Evolutionary conservation across 1,140 invertebrate species (phyloP), one percentile per base, ranked within the genome.

Genomic region (Rhagoletis zephyria): DNA sequence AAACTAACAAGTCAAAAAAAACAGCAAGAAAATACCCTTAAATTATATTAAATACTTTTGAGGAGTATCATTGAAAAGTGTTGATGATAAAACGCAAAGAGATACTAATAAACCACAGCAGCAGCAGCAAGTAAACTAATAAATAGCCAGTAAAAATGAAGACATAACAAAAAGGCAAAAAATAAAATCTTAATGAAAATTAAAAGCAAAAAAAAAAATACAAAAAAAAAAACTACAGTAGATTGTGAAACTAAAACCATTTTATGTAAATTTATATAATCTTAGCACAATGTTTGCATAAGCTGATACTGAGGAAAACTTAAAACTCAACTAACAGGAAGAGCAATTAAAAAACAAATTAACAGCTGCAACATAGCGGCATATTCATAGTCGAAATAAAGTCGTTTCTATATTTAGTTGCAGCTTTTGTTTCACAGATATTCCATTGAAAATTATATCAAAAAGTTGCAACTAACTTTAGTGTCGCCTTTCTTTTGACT

Each of bases 1-100:
- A 87, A 74, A 60, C 65, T 74, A 87, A 87, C 86, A 87, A 87
- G 56, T 74, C 65, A 87, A 77, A 87, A 30, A 30, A 87, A 81
- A 81, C 45, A 56, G 74, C 74, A 81, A 81, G 48, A 56, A 56
- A 56, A 81, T 74, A 81, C 74, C 45, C 74, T 81, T 81, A 81
- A 74, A 81, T 48, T 81, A 81, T 51, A 56, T 48, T 81, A 81
- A 51, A 51, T 67, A 67, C 64, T 3, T 5, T 67, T 67, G 6
- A 30, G 5, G 6, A 30, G 5, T 77, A 56, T 77, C 48, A 81
- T 81, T 19, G 45, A 56, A 12, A 14, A 3, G n/a, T 9, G 30
- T 30, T 30, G 19, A 81, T 56, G 48, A 56, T 56, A 81, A 30
- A 48, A 81, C n/a, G 74, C 30, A 30, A 81, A 51, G 51, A 56